Evolutionary conservation across 1,140 invertebrate genomes (phyloP).

Genomic region (Phenacoccus solenopsis): DNA sequence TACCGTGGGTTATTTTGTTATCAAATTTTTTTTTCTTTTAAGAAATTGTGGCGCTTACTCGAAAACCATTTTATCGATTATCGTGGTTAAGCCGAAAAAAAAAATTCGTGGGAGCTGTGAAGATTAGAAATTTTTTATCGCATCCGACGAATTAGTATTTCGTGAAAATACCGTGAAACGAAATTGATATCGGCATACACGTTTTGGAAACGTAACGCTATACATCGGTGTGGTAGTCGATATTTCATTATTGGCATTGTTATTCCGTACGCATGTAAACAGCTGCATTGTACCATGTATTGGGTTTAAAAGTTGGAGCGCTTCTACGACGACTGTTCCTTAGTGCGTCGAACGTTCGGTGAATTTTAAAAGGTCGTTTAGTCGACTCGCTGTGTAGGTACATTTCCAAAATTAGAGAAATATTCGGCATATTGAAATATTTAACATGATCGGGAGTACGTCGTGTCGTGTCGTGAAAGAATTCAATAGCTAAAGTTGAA

Average conservation of each 20-base stretch:
- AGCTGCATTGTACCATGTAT: neutral
- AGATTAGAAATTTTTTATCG: no score
- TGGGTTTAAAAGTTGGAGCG: neutral
- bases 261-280: neutral
- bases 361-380: neutral
- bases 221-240: neutral
- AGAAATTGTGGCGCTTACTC: no score
- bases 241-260: slow-evolving; percentile 3
- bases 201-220: neutral
- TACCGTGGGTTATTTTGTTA: no score
- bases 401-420: neutral
- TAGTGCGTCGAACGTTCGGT: neutral
- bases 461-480: no score
- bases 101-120: no score
- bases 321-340: neutral
- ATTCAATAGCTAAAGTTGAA: no score
- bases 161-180: no score
- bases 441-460: neutral
- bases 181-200: neutral
- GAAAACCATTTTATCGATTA: no score
- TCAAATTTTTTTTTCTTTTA: no score
- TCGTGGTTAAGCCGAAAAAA: no score
- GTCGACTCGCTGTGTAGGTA: neutral
- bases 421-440: neutral
- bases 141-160: no score